Evolutionary conservation across 1,140 invertebrate species (phyloP).

Genomic region (Acromyrmex echinatior): DNA sequence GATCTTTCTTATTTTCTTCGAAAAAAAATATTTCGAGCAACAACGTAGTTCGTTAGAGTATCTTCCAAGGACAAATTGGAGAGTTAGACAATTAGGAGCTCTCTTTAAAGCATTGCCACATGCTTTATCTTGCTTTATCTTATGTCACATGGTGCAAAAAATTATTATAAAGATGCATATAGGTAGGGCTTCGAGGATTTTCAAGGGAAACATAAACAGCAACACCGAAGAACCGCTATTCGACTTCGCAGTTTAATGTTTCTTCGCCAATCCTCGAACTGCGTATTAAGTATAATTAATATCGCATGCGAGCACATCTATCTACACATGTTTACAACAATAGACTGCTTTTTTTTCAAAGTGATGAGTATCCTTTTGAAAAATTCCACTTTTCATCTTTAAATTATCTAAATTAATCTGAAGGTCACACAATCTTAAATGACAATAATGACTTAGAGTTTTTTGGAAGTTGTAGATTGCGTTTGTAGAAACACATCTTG

Average conservation of each 20-base stretch:
- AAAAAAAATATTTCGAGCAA: conserved; percentile 18
- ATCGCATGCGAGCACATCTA: conserved; percentile 11
- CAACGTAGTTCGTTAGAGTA: conserved; percentile 32
- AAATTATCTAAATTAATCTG: conserved; percentile 10
- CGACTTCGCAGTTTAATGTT: conserved; percentile 59
- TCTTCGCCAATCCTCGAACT: not conserved
- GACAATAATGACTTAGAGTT: conserved; percentile 8
- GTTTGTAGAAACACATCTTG: not conserved
- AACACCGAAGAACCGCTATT: conserved; percentile 62
- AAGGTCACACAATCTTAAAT: not conserved
- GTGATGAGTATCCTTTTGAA: conserved; percentile 24
- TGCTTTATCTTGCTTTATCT: not conserved
- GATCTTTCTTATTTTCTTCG: not conserved
- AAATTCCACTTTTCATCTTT: not conserved
- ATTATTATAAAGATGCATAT: conserved; percentile 18
- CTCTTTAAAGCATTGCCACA: conserved; percentile 12
- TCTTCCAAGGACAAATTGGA: conserved; percentile 40
- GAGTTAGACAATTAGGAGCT: conserved; percentile 21
- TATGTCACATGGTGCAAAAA: conserved; percentile 22
- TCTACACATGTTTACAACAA: conserved; percentile 32
- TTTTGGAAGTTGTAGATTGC: not conserved
- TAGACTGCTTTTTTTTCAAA: not conserved
- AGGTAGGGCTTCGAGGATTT: not conserved
- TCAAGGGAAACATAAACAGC: conserved; percentile 38
- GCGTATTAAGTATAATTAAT: not conserved